Base-by-base conservation (phyloP, 2,888 invertebrate genomes). In the Perizoma affinitatum region DNA sequence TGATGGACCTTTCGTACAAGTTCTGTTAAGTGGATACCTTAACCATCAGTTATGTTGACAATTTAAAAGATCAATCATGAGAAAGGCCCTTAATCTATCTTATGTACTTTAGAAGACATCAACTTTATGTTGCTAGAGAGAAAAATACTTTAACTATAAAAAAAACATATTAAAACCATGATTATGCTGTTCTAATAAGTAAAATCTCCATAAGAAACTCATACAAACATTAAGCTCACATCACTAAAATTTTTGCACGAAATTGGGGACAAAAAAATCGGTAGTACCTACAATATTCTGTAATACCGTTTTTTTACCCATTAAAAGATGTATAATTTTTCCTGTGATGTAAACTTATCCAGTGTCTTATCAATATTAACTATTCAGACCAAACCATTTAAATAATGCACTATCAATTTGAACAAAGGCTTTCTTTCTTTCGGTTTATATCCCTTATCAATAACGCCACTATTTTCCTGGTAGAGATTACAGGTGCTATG, bases 61-160 rank as follows among this genome's bases (percentile, higher is more conserved):
- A n/a, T n/a, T n/a, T n/a, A n/a, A n/a, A n/a, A n/a, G n/a, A n/a
- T n/a, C n/a, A n/a, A n/a, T n/a, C n/a, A n/a, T n/a, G n/a, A n/a
- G n/a, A n/a, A n/a, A n/a, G 22, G 22, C 22, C 22, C 22, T 22
- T 22, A 73, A 66, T 60, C 69, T 73, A 71, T 70, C 22, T 55
- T 63, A 70, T 79, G 79, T 79, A 79, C 79, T 79, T 77, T 47
- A 47, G 0, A 54, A 50, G 44, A 44, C 47, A 64, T 49, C 8
- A 40, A 50, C 4, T 45, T 9, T 4, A 46, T 38, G 38, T 54
- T 55, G 42, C 51, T 22, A 58, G 51, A 41, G 48, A 47, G 22
- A 41, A 49, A 38, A 7, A 44, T 35, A 47, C 42, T 36, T 48
- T 58, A 55, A 47, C 40, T 54, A 58, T 52, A 54, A 53, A 58